Evolutionary conservation across 2,888 invertebrate species (phyloP).

Genomic region (Fragum whitleyi): DNA sequence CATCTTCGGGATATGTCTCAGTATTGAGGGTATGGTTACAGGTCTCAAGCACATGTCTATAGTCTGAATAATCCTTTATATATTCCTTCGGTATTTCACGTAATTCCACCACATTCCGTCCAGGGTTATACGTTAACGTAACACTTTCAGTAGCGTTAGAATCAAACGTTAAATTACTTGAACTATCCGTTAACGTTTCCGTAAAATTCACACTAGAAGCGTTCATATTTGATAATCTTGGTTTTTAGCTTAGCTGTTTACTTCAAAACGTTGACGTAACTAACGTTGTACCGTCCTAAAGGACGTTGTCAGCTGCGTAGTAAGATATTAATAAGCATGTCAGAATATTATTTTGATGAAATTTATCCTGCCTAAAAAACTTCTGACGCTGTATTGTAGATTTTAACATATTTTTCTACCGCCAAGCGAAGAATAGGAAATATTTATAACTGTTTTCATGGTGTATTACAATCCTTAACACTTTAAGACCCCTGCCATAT

Average conservation of each 20-base stretch:
- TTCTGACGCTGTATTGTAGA: neutral
- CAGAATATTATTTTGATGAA: neutral
- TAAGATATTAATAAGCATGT: neutral
- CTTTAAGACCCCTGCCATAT: too few relatives aligned
- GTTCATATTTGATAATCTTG: conserved; percentile 1
- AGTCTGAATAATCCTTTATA: conserved; percentile 26
- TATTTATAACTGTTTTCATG: neutral
- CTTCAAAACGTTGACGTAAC: neutral
- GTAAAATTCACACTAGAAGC: conserved; percentile 10
- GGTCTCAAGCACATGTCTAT: conserved; percentile 12
- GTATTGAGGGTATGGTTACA: conserved; percentile 6
- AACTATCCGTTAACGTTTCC: neutral
- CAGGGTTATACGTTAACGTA: neutral
- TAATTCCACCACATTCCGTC: neutral
- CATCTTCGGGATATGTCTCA: conserved; percentile 8
- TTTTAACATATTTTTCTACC: neutral
- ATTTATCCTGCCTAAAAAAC: neutral
- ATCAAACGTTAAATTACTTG: neutral
- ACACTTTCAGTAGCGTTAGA: neutral
- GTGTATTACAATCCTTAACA: neutral
- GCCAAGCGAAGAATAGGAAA: neutral
- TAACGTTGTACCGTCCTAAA: neutral
- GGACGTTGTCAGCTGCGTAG: neutral
- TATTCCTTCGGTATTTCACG: conserved; percentile 23
- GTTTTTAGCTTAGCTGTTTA: neutral